Conservation (phyloP, 2,888 invertebrate species). For the Apamea crenata region DNA sequence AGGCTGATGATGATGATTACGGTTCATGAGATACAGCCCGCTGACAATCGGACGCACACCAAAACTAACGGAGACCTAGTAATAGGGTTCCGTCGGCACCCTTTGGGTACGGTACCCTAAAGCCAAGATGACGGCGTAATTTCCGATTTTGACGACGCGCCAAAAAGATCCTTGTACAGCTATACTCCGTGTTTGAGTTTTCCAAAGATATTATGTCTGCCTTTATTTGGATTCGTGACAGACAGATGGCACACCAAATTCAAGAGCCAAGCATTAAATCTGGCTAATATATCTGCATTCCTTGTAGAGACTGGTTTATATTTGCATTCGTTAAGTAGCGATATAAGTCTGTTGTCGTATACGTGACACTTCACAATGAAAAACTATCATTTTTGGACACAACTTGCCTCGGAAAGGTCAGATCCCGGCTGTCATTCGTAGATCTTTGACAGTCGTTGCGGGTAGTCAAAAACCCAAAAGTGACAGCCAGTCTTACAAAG, state of each 20-base stretch:
- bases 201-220: slow-evolving; percentile 1
- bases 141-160: background rate
- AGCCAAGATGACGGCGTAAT: background rate
- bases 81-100: too few species aligned
- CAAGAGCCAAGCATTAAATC: background rate
- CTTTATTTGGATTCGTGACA: background rate
- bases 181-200: background rate
- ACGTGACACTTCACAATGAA: background rate
- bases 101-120: too few species aligned
- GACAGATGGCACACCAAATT: slow-evolving; percentile 4
- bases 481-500: too few species aligned
- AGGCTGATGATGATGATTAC: too few species aligned
- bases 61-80: too few species aligned
- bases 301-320: background rate
- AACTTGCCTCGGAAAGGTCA: background rate
- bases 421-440: background rate
- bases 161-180: background rate
- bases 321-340: background rate
- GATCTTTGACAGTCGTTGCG: background rate
- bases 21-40: too few species aligned
- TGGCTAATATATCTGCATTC: background rate
- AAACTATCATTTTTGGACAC: background rate
- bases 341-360: background rate
- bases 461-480: background rate
- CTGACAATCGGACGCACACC: too few species aligned